Evolutionary conservation across 1,140 invertebrate species (phyloP).

Genomic region (Pygmarrhopalites habei): DNA sequence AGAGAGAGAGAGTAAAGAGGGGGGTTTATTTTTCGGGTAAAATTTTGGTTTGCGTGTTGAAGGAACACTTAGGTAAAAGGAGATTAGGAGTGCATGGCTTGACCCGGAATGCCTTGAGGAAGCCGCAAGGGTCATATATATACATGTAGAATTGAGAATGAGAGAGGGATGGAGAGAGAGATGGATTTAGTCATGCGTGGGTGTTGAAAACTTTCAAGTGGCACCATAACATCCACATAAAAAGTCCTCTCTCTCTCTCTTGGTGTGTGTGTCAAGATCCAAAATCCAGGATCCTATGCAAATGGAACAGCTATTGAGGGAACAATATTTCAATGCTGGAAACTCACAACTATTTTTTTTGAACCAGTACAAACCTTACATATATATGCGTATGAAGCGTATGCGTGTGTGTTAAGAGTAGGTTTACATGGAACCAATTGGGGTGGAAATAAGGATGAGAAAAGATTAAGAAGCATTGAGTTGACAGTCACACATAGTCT

Average conservation of each 20-base stretch:
- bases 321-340: slow-evolving; percentile 13
- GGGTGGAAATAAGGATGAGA: too few relatives aligned
- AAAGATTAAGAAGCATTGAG: too few relatives aligned
- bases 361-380: too few relatives aligned
- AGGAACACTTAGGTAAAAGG: not conserved
- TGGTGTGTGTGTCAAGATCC: too few relatives aligned
- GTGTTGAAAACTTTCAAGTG: not conserved
- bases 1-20: too few relatives aligned
- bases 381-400: not conserved
- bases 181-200: not conserved
- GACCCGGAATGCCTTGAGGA: not conserved
- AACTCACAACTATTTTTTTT: too few relatives aligned
- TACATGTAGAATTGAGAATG: too few relatives aligned
- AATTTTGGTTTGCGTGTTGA: not conserved
- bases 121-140: not conserved
- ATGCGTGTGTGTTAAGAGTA: too few relatives aligned
- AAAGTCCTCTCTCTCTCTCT: not conserved
- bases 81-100: not conserved
- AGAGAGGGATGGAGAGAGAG: not conserved
- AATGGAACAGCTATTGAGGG: slow-evolving; percentile 20
- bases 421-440: too few relatives aligned
- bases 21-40: too few relatives aligned
- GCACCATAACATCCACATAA: not conserved
- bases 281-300: too few relatives aligned
- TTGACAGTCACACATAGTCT: too few relatives aligned